Conservation (phyloP, 2,797 vertebrate species). For the Capromys pilorides region DNA sequence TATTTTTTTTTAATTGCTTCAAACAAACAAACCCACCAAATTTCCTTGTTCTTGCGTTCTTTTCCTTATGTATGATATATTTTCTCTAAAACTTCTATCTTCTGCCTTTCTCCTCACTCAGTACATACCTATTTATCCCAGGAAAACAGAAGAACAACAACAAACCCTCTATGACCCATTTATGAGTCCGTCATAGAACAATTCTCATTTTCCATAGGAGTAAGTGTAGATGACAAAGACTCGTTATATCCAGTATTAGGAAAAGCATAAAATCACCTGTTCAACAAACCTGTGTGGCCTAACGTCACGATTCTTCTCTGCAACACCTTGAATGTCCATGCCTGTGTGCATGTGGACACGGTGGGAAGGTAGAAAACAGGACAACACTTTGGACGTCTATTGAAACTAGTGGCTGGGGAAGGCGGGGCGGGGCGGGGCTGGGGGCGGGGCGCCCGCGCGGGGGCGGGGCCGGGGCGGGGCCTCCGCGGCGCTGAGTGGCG, state of each 20-base stretch:
- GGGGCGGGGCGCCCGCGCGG: not conserved
- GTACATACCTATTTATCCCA: not conserved
- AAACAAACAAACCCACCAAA: not conserved
- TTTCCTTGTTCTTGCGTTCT: not conserved
- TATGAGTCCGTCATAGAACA: not conserved
- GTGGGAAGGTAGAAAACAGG: not conserved
- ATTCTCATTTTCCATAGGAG: constrained; percentile 17
- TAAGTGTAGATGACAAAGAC: not conserved
- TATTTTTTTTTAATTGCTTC: not conserved
- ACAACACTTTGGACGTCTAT: not conserved
- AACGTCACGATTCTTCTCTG: not conserved
- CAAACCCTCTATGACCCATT: not conserved
- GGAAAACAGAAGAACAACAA: not conserved
- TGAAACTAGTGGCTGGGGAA: not conserved
- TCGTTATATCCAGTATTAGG: not conserved
- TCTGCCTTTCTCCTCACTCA: not conserved
- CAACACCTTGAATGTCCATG: not conserved
- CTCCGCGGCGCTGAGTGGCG: not conserved
- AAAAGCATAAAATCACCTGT: constrained; percentile 26
- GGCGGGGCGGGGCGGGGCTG: no score
- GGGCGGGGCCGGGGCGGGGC: constrained; percentile 2
- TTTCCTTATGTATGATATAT: not conserved
- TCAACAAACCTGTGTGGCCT: not conserved
- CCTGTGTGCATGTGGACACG: not conserved
- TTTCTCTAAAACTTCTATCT: not conserved